Base-by-base conservation (phyloP, 1,140 invertebrate species). In the Drosophila equinoxialis region DNA sequence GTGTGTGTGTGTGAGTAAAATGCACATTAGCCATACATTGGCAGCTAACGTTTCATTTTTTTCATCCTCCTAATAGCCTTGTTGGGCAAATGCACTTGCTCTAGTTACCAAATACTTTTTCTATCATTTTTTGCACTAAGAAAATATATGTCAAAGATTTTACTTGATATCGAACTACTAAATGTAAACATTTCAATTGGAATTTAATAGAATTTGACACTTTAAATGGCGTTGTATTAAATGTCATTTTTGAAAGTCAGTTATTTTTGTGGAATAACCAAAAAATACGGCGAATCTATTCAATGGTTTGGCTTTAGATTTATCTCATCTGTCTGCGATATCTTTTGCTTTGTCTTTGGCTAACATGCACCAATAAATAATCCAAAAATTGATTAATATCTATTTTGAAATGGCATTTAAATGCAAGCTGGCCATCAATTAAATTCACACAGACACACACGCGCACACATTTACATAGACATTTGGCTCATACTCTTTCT, bases 281-380 rank as follows among this genome's bases (percentile, higher is more conserved):
- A 48, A 48, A 48, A 48, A 48, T 17, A 17, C 8, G 17, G 7
- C 6, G 7, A 48, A 20, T 8, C 8, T 23, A 20, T 48, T 48
- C 17, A 51, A 23, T 51, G 17, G 10, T 11, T 23, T 23, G 20
- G n/a, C 45, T 23, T 51, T 23, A 51, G 45, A 51, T 51, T 23
- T 23, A 51, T 51, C 23, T 51, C 23, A 14, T 14, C 6, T 35
- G n/a, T 7, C 23, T 30, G n/a, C n/a, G 55, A 14, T 58, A 58
- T 58, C 23, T 58, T 57, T 17, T 17, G n/a, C 17, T 45, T 30
- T 30, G 30, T 30, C 30, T 30, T 30, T 30, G 30, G 30, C 5
- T 6, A 35, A 14, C 37, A 41, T 65, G 45, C 10, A 68, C 64
- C 45, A 65, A 65, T 83, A 69, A 70, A 77, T 84, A 84, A 77